A percentile compares a stretch with the other conserved stretches of the same genome.
Evolutionary conservation across 2,113 vertebrate genomes (phyloP).

Genomic region (Ceyx margarethae): DNA sequence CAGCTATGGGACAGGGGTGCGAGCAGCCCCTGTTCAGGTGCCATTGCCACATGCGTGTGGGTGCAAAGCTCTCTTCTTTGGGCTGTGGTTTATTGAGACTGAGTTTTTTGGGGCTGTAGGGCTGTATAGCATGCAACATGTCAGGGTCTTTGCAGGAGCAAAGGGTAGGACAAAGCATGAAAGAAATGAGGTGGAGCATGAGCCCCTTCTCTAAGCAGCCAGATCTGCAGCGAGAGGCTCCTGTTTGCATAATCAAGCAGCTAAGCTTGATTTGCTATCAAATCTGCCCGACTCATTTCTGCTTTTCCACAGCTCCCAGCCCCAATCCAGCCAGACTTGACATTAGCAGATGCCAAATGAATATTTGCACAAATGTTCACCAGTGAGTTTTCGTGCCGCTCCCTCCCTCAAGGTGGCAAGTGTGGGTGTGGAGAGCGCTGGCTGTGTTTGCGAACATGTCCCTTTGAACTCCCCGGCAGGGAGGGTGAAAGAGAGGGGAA

Average conservation of each 20-base stretch:
- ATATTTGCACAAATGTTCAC: conserved; percentile 66
- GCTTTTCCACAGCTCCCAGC: conserved; percentile 36
- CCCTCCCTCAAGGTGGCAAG: conserved; percentile 65
- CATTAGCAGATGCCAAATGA: conserved; percentile 67
- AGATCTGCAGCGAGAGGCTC: not conserved
- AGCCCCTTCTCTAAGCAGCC: not conserved
- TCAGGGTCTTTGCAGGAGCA: not conserved
- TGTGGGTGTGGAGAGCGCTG: conserved; percentile 39
- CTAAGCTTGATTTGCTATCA: not conserved
- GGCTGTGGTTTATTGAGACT: not conserved
- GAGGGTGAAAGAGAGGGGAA: conserved; percentile 56
- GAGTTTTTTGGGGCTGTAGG: not conserved
- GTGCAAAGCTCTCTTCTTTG: not conserved
- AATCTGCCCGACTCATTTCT: conserved; percentile 41
- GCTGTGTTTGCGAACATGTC: conserved; percentile 40
- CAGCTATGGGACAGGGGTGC: accelerated
- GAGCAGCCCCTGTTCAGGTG: accelerated
- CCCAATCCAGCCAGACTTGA: conserved; percentile 65
- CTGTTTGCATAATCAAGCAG: conserved; percentile 15
- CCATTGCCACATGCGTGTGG: accelerated
- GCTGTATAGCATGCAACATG: not conserved
- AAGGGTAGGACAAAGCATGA: not conserved
- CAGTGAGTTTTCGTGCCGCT: conserved; percentile 27
- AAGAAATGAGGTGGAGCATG: accelerated
- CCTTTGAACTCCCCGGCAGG: conserved; percentile 61